These are phyloP conservation scores for Diachasmimorpha longicaudata DNA, from an alignment of 1,140 invertebrate species.

Conservation along the genomic window DNA sequence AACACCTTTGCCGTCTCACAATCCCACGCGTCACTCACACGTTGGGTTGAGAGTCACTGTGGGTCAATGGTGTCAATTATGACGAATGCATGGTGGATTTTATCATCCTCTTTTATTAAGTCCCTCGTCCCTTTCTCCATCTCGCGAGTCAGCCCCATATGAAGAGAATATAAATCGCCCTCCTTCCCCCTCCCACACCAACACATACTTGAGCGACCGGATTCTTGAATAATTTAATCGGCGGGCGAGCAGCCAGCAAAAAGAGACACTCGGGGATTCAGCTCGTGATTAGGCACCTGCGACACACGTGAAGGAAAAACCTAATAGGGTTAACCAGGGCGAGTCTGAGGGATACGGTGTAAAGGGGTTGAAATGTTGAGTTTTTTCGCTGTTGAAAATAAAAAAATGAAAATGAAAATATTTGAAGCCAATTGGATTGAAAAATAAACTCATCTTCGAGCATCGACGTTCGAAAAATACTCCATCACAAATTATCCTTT, in stretches of 20 bases:
- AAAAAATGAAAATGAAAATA: too few species aligned
- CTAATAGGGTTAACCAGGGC: not conserved
- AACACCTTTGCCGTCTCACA: not conserved
- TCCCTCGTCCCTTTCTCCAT: not conserved
- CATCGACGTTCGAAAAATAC: too few species aligned
- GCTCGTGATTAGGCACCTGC: conserved; percentile 1
- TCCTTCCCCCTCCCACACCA: too few species aligned
- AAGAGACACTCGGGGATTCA: not conserved
- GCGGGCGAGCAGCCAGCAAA: not conserved
- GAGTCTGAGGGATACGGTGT: not conserved
- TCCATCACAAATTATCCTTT: too few species aligned
- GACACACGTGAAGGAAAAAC: not conserved
- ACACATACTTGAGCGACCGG: not conserved
- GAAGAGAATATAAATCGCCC: conserved; percentile 10
- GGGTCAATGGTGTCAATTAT: conserved; percentile 56
- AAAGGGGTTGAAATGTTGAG: too few species aligned
- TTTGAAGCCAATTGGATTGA: too few species aligned
- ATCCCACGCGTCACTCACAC: not conserved
- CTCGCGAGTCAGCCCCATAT: not conserved
- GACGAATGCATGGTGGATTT: conserved; percentile 46
- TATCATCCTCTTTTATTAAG: conserved; percentile 16
- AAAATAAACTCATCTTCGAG: too few species aligned
- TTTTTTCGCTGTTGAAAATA: too few species aligned
- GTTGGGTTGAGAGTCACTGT: conserved; percentile 43
- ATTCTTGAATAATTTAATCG: conserved; percentile 24